These are phyloP conservation scores for Microcebus jonahi DNA, from an alignment of 2,113 vertebrate genomes.

Conservation along the genomic window DNA sequence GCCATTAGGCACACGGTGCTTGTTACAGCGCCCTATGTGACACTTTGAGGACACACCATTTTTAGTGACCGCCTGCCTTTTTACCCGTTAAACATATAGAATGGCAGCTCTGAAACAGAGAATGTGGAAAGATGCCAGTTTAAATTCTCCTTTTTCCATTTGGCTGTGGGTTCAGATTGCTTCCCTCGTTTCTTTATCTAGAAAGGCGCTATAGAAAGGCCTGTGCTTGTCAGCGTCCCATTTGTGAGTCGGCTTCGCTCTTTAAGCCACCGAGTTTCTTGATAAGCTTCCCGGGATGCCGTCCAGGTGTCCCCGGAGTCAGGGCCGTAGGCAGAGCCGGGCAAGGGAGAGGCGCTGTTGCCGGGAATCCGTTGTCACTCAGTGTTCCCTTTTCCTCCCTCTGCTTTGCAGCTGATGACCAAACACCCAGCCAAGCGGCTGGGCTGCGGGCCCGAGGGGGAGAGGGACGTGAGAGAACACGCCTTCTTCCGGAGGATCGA, in stretches of 20 bases:
- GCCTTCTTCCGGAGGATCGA: conserved; percentile 98
- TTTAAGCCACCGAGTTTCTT: not conserved
- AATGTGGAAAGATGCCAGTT: not conserved
- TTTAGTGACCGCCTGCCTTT: not conserved
- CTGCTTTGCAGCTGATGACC: conserved; percentile 92
- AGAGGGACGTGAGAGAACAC: conserved; percentile 95
- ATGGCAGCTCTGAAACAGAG: not conserved
- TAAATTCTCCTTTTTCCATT: not conserved
- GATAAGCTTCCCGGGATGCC: rapidly evolving
- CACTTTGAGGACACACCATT: rapidly evolving
- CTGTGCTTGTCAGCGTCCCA: rapidly evolving
- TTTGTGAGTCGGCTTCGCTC: not conserved
- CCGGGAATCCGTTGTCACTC: not conserved
- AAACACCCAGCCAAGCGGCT: conserved; percentile 98
- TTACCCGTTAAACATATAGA: not conserved
- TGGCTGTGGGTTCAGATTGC: not conserved
- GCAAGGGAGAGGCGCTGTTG: not conserved
- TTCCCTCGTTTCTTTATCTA: not conserved
- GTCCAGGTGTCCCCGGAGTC: not conserved
- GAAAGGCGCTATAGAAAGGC: not conserved
- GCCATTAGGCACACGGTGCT: rapidly evolving
- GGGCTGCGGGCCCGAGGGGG: conserved; percentile 94
- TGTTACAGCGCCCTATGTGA: rapidly evolving
- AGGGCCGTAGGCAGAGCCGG: not conserved
- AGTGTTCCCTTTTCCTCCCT: not conserved